Evolutionary conservation across 2,113 vertebrate genomes (phyloP).

Genomic region (Excalfactoria chinensis): DNA sequence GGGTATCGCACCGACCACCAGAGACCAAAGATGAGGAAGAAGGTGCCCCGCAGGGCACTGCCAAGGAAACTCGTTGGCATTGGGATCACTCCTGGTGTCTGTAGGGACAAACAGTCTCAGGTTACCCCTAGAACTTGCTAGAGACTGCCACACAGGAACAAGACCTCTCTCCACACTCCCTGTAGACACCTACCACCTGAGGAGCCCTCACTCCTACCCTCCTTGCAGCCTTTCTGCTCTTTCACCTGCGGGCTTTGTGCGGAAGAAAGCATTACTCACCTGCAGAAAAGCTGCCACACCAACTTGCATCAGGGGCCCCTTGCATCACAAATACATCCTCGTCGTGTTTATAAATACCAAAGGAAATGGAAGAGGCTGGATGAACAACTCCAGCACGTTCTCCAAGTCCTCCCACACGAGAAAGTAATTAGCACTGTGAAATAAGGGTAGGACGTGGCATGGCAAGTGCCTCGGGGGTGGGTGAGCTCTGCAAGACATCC

Average conservation of each 20-base stretch:
- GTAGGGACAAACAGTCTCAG: background rate
- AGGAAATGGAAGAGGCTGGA: conserved; percentile 28
- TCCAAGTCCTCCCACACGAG: conserved; percentile 33
- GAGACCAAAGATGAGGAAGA: conserved; percentile 88
- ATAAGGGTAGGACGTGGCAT: background rate
- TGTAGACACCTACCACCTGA: background rate
- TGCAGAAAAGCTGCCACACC: background rate
- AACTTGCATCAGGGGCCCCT: background rate
- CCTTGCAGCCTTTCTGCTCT: background rate
- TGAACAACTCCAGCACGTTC: conserved; percentile 55
- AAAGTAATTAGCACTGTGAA: conserved; percentile 28
- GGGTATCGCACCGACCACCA: conserved; percentile 88
- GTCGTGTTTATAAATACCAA: conserved; percentile 34
- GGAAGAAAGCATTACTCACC: conserved; percentile 27
- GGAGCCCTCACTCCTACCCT: background rate
- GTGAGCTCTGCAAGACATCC: background rate
- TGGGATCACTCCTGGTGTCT: background rate
- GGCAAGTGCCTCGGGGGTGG: conserved; percentile 12
- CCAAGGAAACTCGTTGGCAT: conserved; percentile 89
- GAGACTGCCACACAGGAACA: rapidly evolving
- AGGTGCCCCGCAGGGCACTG: conserved; percentile 90
- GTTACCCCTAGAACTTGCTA: background rate
- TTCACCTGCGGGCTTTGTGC: rapidly evolving
- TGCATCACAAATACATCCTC: conserved; percentile 1
- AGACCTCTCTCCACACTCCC: background rate